Evolutionary conservation across 2,113 vertebrate species (phyloP).

Genomic region (Lynx canadensis): DNA sequence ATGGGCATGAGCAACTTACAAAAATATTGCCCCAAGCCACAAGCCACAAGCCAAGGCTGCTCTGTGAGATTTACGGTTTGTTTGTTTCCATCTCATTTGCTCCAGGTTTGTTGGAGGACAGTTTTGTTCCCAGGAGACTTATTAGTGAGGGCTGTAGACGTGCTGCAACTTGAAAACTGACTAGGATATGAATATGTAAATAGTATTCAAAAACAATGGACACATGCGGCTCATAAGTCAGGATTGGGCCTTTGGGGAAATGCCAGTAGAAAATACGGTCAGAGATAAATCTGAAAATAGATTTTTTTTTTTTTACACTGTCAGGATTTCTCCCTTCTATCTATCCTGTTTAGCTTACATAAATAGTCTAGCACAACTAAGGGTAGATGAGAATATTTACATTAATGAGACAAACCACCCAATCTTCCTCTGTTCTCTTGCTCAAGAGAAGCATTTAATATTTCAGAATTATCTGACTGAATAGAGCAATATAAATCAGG

Average conservation of each 20-base stretch:
- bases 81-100: slow-evolving; percentile 27
- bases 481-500: neutral
- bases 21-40: slow-evolving; percentile 49
- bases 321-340: slow-evolving; percentile 38
- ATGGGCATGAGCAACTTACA: slow-evolving; percentile 34
- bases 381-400: slow-evolving; percentile 18
- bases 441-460: neutral
- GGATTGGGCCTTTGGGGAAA: slow-evolving; percentile 22
- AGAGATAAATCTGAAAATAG: slow-evolving; percentile 41
- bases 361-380: neutral
- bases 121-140: slow-evolving; percentile 36
- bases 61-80: neutral
- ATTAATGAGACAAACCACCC: neutral
- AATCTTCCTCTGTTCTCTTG: neutral
- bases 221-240: neutral
- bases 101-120: slow-evolving; percentile 25
- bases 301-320: neutral
- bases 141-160: neutral
- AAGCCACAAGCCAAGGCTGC: slow-evolving; percentile 48
- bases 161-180: slow-evolving; percentile 24
- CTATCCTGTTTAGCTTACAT: neutral
- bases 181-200: slow-evolving; percentile 54
- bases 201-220: neutral
- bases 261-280: neutral
- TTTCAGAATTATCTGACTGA: neutral